Evolutionary conservation across 2,113 vertebrate genomes (phyloP), one percentile per base, ranked within the genome.

Genomic region (Corythornis vintsioides): DNA sequence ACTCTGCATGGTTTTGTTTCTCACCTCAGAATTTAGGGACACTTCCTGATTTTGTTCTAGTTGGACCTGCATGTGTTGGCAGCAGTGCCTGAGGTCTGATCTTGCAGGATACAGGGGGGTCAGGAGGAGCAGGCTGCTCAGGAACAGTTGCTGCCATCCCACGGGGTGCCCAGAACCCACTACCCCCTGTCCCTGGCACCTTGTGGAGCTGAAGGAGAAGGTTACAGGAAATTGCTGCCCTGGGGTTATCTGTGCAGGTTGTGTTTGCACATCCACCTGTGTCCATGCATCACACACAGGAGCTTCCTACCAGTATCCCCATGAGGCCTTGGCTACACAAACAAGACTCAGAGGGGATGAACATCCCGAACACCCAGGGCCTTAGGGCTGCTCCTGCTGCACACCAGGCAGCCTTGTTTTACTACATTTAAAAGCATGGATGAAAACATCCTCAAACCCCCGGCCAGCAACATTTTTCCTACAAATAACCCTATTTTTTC

Each of bases 111-210:
- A 8, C 17, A 31, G 56, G 4, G 6, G 33, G 31, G 21, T 76
- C 47, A 57, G 47, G 35, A 80, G 48, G 15, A 52, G 13, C 19
- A 12, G 0, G 1, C 5, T 26, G 15, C 40, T 18, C 19, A 28
- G 20, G 31, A 87, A 24, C 0, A 0, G 18, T 25, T 48, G 45
- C 21, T 80, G 64, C 67, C 47, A 52, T 28, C 72, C 38, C 50
- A 6, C 2, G 5, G 33, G 15, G 7, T 86, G 22, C 35, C 35
- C 86, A 57, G 72, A 60, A 35, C 15, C 48, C 53, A 18, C 33
- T 24, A 5, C 7, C 29, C 21, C 29, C 35, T 20, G 13, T 2
- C 29, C 50, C 31, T 56, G 28, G n/a, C 0, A 0, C 40, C 26
- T 76, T 31, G 25, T 10, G 57, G 40, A 75, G 35, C 26, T 86